A percentile compares a stretch with the other conserved stretches of the same genome.
These are phyloP conservation scores for Acanthacorydalis orientalis DNA, from an alignment of 2,888 invertebrate species.

Conservation along the genomic window DNA sequence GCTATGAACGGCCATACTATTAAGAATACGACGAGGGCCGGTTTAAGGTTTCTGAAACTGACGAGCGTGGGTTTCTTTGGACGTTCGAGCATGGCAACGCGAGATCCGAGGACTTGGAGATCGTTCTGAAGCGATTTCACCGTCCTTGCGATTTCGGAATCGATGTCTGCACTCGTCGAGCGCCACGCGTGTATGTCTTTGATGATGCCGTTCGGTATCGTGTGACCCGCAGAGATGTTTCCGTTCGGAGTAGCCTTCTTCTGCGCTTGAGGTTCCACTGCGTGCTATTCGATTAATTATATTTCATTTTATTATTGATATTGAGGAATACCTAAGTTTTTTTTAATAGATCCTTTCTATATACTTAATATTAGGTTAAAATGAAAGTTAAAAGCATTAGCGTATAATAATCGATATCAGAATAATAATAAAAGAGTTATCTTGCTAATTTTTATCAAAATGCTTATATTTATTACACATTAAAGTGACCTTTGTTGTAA, in stretches of 20 bases:
- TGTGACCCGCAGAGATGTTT: constrained; percentile 10
- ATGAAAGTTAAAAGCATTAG: no score
- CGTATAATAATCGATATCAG: no score
- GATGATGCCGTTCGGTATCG: constrained; percentile 9
- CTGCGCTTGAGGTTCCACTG: no score
- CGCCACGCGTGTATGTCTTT: constrained; percentile 14
- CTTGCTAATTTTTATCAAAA: no score
- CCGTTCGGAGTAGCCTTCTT: constrained; percentile 15
- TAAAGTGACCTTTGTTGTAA: no score
- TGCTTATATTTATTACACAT: no score
- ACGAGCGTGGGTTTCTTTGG: background rate
- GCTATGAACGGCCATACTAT: constrained; percentile 51
- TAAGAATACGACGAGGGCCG: constrained; percentile 37
- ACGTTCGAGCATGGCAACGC: background rate
- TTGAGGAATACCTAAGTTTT: no score
- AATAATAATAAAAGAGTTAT: no score
- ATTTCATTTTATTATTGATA: no score
- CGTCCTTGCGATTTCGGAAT: constrained; percentile 29
- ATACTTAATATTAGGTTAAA: no score
- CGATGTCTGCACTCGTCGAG: constrained; percentile 22
- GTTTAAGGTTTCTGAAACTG: constrained; percentile 15
- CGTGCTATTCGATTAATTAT: no score
- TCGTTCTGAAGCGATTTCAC: constrained; percentile 31
- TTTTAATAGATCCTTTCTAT: no score
- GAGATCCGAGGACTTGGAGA: constrained; percentile 18